These are phyloP conservation scores for Escarpia spicata DNA, from an alignment of 2,888 invertebrate genomes.

Conservation along the genomic window DNA sequence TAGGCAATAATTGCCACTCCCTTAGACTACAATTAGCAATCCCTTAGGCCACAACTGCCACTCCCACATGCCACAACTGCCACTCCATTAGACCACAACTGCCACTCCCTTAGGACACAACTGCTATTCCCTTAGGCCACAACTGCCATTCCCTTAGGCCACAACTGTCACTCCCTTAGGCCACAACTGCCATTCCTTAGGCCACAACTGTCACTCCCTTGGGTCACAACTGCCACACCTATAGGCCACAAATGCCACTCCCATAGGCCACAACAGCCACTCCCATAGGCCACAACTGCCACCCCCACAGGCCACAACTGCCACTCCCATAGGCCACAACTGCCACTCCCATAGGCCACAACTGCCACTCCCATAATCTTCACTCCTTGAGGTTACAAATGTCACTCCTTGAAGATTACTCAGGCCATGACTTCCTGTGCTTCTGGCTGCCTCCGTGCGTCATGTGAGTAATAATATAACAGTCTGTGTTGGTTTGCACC, in stretches of 20 bases:
- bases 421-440: not conserved
- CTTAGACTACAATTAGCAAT: not conserved
- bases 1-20: not conserved
- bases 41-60: not conserved
- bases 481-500: not conserved
- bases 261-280: no score
- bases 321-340: not conserved
- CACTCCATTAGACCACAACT: not conserved
- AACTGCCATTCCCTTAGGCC: no score
- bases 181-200: no score
- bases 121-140: no score
- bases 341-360: not conserved
- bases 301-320: no score
- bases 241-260: no score
- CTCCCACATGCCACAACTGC: not conserved
- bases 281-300: no score
- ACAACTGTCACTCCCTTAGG: no score
- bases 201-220: no score
- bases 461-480: not conserved
- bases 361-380: not conserved
- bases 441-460: not conserved
- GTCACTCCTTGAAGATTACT: not conserved
- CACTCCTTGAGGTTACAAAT: not conserved
- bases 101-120: not conserved
- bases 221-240: no score